phyloP scores from a whole-genome alignment of 2,888 invertebrate species.

The Drosophila peninsularis region DNA sequence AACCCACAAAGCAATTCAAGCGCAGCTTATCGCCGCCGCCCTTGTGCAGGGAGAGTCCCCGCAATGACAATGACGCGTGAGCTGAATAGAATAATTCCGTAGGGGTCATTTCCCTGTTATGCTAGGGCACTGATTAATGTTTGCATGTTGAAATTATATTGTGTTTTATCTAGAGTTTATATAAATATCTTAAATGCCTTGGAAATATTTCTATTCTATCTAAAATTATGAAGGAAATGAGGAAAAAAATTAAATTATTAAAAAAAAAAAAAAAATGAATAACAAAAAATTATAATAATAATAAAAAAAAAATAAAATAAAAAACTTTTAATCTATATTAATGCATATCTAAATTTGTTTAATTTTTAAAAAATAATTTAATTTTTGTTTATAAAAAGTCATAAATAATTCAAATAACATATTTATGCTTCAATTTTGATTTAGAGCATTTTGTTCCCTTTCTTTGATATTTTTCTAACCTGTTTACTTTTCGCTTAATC shows the following conservation, averaged over 20 bases:
- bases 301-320: too few species aligned
- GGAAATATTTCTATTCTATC: not conserved
- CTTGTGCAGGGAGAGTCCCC: not conserved
- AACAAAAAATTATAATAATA: not conserved
- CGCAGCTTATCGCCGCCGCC: slow-evolving; percentile 1
- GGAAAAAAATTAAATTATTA: not conserved
- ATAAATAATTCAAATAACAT: not conserved
- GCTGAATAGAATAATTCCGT: slow-evolving; percentile 29
- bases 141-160: not conserved
- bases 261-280: not conserved
- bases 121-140: not conserved
- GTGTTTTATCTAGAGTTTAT: not conserved
- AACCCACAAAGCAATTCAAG: slow-evolving; percentile 12
- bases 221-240: not conserved
- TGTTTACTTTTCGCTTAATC: not conserved
- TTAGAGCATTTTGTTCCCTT: too few species aligned
- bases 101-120: slow-evolving; percentile 24
- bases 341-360: too few species aligned
- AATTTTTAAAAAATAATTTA: too few species aligned
- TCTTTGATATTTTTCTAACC: too few species aligned
- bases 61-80: slow-evolving; percentile 24
- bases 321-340: too few species aligned
- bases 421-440: not conserved
- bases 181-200: not conserved
- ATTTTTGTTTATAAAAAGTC: not conserved